Conservation (phyloP, 2,797 vertebrate genomes). For the Pseudochaenichthys georgianus region DNA sequence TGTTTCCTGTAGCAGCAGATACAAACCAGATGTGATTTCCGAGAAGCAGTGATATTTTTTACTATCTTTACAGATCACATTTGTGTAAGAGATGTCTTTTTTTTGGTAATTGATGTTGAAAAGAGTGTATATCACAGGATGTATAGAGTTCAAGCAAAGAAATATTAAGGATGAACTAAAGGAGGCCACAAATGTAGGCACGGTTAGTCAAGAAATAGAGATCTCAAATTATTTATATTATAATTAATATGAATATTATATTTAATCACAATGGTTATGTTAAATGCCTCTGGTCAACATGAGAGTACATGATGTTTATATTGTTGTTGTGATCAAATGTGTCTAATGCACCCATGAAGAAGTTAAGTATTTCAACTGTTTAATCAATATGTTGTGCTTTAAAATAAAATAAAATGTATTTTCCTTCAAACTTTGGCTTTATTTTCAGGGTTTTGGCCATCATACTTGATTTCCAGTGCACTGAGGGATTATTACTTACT, state of each 20-base stretch:
- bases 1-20: slow-evolving; percentile 67
- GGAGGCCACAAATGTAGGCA: neutral
- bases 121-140: neutral
- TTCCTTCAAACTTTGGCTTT: too few relatives aligned
- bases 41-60: slow-evolving; percentile 44
- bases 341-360: neutral
- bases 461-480: neutral
- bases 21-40: slow-evolving; percentile 67
- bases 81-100: slow-evolving; percentile 9
- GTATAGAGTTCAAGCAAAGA: neutral
- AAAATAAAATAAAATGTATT: too few relatives aligned
- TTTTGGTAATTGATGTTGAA: slow-evolving; percentile 3
- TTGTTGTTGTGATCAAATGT: neutral
- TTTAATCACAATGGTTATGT: neutral
- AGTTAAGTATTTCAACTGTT: neutral
- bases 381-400: neutral
- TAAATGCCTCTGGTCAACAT: neutral
- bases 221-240: neutral
- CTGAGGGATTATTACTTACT: neutral
- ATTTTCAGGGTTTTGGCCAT: neutral
- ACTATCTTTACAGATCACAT: slow-evolving; percentile 43
- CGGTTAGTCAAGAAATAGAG: neutral
- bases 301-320: neutral
- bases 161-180: neutral
- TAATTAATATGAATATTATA: neutral